Conservation (phyloP, 2,888 invertebrate species). For the Eledona agricola region DNA sequence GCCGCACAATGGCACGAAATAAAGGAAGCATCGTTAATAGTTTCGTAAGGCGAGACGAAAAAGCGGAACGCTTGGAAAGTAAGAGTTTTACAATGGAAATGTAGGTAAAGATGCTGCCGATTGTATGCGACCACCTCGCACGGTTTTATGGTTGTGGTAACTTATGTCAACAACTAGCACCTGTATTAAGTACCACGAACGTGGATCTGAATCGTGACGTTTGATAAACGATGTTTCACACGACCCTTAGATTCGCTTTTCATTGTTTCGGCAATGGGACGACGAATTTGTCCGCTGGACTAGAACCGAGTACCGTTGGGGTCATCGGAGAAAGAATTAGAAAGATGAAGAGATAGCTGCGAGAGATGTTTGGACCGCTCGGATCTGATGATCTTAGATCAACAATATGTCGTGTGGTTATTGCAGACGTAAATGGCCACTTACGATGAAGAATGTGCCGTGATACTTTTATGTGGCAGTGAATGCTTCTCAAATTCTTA, state of each 20-base stretch:
- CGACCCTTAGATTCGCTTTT: slow-evolving; percentile 25
- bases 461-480: no score
- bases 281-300: slow-evolving; percentile 17
- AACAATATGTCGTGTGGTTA: no score
- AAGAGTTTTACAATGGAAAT: slow-evolving; percentile 29
- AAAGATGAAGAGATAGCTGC: no score
- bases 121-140: slow-evolving; percentile 15
- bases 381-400: no score
- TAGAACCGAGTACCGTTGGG: slow-evolving; percentile 24
- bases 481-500: no score
- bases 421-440: no score
- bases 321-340: slow-evolving; percentile 5
- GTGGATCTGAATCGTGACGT: slow-evolving; percentile 32
- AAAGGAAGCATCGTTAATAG: not conserved
- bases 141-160: slow-evolving; percentile 9
- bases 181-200: slow-evolving; percentile 23
- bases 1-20: no score
- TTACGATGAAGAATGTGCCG: no score
- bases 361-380: no score
- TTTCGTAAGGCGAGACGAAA: slow-evolving; percentile 11
- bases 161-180: slow-evolving; percentile 13
- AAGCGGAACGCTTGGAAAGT: slow-evolving; percentile 32
- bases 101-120: slow-evolving; percentile 37
- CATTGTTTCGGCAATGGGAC: no score
- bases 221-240: slow-evolving; percentile 33